A percentile compares a stretch with the other conserved stretches of the same genome.
Evolutionary conservation across 2,888 invertebrate genomes (phyloP).

Genomic region (Ichneumoninae sp.): DNA sequence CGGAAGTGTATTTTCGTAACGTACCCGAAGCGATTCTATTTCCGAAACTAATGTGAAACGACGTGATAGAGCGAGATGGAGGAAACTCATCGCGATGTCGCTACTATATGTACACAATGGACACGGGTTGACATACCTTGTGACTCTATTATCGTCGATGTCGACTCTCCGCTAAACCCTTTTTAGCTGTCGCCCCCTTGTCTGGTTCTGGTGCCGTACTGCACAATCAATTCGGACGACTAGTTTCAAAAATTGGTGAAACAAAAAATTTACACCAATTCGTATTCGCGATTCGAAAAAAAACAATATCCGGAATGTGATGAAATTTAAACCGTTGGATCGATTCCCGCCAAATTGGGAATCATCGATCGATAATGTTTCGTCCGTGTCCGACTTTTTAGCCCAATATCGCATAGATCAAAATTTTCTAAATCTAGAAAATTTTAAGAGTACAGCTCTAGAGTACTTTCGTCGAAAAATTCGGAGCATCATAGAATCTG

Average conservation of each 20-base stretch:
- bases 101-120: constrained; percentile 20
- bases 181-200: constrained; percentile 22
- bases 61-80: constrained; percentile 16
- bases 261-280: not conserved
- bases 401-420: not conserved
- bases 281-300: too few species aligned
- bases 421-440: not conserved
- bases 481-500: not conserved
- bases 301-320: too few species aligned
- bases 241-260: not conserved
- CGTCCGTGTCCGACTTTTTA: not conserved
- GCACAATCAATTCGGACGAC: not conserved
- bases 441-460: not conserved
- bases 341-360: too few species aligned
- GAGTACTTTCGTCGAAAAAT: not conserved
- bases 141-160: constrained; percentile 25
- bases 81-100: constrained; percentile 23
- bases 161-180: not conserved
- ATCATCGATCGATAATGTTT: too few species aligned
- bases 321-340: too few species aligned
- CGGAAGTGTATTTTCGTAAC: constrained; percentile 58
- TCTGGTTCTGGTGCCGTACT: not conserved
- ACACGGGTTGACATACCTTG: constrained; percentile 29
- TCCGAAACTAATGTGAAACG: constrained; percentile 41
- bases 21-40: constrained; percentile 48